phyloP scores from a whole-genome alignment of 1,140 invertebrate genomes.

The Drepana arcuata region DNA sequence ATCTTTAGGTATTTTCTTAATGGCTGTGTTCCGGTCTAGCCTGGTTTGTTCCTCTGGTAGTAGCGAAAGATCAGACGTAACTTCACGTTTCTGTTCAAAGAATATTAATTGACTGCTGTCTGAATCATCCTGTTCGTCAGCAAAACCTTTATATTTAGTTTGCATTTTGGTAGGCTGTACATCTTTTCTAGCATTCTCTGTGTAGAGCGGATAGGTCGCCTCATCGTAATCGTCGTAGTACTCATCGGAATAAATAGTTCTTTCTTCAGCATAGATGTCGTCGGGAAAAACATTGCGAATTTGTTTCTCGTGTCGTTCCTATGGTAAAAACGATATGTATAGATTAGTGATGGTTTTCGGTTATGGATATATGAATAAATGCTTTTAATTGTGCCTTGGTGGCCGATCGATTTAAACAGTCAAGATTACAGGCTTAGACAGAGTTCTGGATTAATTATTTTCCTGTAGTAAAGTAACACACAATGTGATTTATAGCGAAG shows the following conservation, averaged over 20 bases:
- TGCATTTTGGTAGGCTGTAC: neutral
- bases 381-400: too few relatives aligned
- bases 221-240: conserved; percentile 3
- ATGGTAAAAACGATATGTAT: too few relatives aligned
- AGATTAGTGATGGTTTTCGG: too few relatives aligned
- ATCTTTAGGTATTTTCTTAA: conserved; percentile 13
- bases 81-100: conserved; percentile 1
- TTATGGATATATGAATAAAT: too few relatives aligned
- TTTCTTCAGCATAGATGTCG: too few relatives aligned
- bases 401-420: too few relatives aligned
- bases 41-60: conserved; percentile 25
- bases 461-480: too few relatives aligned
- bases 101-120: conserved; percentile 21
- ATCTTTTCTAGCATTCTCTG: neutral
- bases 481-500: too few relatives aligned
- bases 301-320: conserved; percentile 41
- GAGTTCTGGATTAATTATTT: too few relatives aligned
- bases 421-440: too few relatives aligned
- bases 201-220: neutral
- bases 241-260: conserved; percentile 12
- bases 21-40: conserved; percentile 13
- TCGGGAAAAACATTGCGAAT: conserved; percentile 35
- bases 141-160: too few relatives aligned
- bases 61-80: conserved; percentile 23
- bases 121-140: too few relatives aligned